A percentile compares a stretch with the other conserved stretches of the same genome.
phyloP scores from a whole-genome alignment of 1,140 invertebrate genomes.

The Nymphalis io region DNA sequence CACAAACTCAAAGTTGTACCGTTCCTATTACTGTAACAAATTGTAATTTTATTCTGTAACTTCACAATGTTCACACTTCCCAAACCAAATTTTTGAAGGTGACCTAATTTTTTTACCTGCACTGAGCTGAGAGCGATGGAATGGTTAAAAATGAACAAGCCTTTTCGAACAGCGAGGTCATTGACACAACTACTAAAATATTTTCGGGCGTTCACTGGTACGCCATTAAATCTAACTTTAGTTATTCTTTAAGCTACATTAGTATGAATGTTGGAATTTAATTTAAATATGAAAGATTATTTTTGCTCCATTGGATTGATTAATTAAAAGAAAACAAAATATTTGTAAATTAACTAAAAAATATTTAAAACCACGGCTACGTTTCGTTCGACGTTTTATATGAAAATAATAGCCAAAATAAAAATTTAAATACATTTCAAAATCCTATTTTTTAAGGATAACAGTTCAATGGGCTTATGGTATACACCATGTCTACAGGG shows the following conservation, averaged over 20 bases:
- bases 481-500: neutral
- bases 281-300: too few species aligned
- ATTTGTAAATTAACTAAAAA: too few species aligned
- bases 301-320: too few species aligned
- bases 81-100: slow-evolving; percentile 5
- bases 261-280: too few species aligned
- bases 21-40: too few species aligned
- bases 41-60: too few species aligned
- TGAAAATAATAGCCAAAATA: too few species aligned
- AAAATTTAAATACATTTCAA: neutral
- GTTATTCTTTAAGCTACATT: neutral
- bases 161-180: slow-evolving; percentile 24
- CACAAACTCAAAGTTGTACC: too few species aligned
- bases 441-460: neutral
- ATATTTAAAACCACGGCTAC: too few species aligned
- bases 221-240: neutral
- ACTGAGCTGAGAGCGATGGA: slow-evolving; percentile 22
- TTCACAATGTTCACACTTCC: too few species aligned
- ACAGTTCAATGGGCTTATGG: neutral
- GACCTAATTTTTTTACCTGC: slow-evolving; percentile 31
- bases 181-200: slow-evolving; percentile 17
- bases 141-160: slow-evolving; percentile 21
- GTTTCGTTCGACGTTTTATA: too few species aligned
- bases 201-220: neutral
- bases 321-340: too few species aligned